Percentiles rank a stretch among this genome's conserved stretches.
phyloP scores from a whole-genome alignment of 2,888 invertebrate species.

The Muschampia plurimacula region DNA sequence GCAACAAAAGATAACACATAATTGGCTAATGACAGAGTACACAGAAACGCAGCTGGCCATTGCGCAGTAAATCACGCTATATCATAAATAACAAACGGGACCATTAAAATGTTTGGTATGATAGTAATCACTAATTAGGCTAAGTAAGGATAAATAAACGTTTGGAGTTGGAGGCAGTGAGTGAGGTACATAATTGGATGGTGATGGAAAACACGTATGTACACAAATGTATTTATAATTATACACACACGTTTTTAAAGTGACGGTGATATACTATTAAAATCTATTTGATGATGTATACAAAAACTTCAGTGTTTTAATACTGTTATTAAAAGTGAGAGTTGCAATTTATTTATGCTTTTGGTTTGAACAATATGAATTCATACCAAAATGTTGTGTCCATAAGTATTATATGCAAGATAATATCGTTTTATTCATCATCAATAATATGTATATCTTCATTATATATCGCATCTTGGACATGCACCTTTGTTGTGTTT shows the following conservation, averaged over 20 bases:
- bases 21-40: conserved; percentile 35
- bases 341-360: too few species aligned
- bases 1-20: conserved; percentile 19
- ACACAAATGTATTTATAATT: neutral
- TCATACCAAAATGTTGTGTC: too few species aligned
- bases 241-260: neutral
- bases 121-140: conserved; percentile 34
- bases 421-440: too few species aligned
- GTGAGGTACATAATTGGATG: conserved; percentile 10
- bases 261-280: too few species aligned
- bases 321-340: too few species aligned
- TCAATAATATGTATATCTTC: too few species aligned
- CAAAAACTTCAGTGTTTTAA: too few species aligned
- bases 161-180: neutral
- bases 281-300: too few species aligned
- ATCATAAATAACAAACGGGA: conserved; percentile 28
- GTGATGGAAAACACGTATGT: neutral
- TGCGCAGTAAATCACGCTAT: conserved; percentile 33
- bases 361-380: too few species aligned
- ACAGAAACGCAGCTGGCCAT: conserved; percentile 24
- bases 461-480: too few species aligned
- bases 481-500: too few species aligned
- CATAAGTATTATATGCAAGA: too few species aligned
- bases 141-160: conserved; percentile 25
- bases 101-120: conserved; percentile 37